phyloP scores from a whole-genome alignment of 2,888 invertebrate genomes.

The Tetramorium bicarinatum region DNA sequence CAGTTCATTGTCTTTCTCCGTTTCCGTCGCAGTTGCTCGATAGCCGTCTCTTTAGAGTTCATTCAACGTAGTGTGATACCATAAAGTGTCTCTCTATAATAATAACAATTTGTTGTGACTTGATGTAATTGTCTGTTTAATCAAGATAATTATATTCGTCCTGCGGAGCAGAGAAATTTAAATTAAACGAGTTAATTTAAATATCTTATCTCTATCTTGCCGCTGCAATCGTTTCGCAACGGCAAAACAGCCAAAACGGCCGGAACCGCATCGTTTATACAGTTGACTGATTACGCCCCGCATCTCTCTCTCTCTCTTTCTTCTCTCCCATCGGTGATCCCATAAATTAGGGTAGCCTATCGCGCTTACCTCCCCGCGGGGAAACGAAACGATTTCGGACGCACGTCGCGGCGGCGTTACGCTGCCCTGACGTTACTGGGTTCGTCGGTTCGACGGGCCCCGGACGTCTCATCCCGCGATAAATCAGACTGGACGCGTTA shows the following conservation, averaged over 20 bases:
- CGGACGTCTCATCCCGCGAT: slow-evolving; percentile 62
- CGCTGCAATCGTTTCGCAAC: slow-evolving; percentile 48
- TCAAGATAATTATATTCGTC: background rate
- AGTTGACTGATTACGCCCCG: slow-evolving; percentile 54
- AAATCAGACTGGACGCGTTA: slow-evolving; percentile 71
- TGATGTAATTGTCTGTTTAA: slow-evolving; percentile 18
- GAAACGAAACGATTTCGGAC: slow-evolving; percentile 54
- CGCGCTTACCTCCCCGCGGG: slow-evolving; percentile 54
- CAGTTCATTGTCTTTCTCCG: slow-evolving; percentile 11
- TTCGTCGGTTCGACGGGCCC: slow-evolving; percentile 58
- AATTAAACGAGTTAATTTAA: slow-evolving; percentile 7
- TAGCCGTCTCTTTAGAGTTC: background rate
- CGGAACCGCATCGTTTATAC: slow-evolving; percentile 61
- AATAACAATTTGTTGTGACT: background rate
- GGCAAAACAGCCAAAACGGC: slow-evolving; percentile 11
- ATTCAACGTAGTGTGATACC: background rate
- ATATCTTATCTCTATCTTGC: slow-evolving; percentile 6
- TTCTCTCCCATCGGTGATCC: slow-evolving; percentile 28
- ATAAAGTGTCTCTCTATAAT: background rate
- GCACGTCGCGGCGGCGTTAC: slow-evolving; percentile 49
- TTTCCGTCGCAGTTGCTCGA: background rate
- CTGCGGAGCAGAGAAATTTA: background rate
- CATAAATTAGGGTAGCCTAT: slow-evolving; percentile 72
- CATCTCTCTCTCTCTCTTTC: slow-evolving; percentile 23
- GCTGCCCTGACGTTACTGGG: slow-evolving; percentile 64